Percentiles rank a stretch among this genome's conserved stretches.
Evolutionary conservation across 2,888 invertebrate species (phyloP).

Genomic region (Dendrolimus pini): DNA sequence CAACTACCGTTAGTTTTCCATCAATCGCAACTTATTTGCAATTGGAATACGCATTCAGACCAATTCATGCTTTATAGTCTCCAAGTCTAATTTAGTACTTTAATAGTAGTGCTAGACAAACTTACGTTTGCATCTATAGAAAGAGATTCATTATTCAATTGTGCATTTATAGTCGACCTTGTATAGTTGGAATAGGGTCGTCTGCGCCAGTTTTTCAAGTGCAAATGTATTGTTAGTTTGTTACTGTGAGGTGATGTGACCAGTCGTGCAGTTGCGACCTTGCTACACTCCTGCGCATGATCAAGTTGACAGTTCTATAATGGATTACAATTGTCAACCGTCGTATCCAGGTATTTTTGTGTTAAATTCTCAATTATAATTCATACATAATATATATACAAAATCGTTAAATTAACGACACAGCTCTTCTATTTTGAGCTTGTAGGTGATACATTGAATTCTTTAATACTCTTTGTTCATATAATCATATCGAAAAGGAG

Average conservation of each 20-base stretch:
- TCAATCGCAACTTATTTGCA: constrained; percentile 45
- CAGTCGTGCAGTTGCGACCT: constrained; percentile 56
- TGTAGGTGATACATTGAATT: no score
- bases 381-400: no score
- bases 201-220: constrained; percentile 15
- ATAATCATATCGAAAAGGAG: no score
- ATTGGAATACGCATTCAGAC: constrained; percentile 20
- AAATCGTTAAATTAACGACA: no score
- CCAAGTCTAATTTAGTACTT: constrained; percentile 22
- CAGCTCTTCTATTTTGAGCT: no score
- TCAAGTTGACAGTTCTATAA: constrained; percentile 51
- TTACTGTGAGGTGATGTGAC: constrained; percentile 27
- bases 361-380: background rate
- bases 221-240: constrained; percentile 20
- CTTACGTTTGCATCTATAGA: constrained; percentile 24
- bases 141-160: constrained; percentile 20
- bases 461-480: no score
- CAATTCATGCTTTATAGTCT: constrained; percentile 33
- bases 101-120: constrained; percentile 19
- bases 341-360: constrained; percentile 42
- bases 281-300: constrained; percentile 58
- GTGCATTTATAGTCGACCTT: constrained; percentile 26
- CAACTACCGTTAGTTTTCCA: constrained; percentile 45
- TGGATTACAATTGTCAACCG: constrained; percentile 51
- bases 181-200: constrained; percentile 32